Conservation (phyloP, 35 echinoderm and acorn worm species). For the Acanthaster planci region DNA sequence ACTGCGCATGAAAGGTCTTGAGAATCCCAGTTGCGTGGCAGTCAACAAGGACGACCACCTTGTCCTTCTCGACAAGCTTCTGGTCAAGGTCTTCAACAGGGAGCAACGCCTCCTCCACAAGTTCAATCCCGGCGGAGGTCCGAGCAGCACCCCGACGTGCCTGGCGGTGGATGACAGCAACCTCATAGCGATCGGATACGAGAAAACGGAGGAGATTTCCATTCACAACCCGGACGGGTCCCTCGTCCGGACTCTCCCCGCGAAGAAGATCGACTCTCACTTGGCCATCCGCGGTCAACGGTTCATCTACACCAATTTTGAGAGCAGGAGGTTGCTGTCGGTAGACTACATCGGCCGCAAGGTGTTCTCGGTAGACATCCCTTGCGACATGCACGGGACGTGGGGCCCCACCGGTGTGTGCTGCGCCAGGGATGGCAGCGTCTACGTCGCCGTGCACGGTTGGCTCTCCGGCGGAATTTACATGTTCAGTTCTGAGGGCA, state of each 20-base stretch:
- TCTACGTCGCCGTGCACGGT: not conserved
- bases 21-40: not conserved
- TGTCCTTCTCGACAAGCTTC: not conserved
- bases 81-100: not conserved
- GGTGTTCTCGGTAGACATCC: no score
- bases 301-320: not conserved
- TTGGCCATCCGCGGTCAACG: not conserved
- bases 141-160: not conserved
- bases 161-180: no score
- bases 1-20: not conserved
- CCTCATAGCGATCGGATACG: not conserved
- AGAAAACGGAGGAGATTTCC: not conserved
- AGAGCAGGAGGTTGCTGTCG: not conserved
- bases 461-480: no score
- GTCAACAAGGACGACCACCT: conserved; percentile 5
- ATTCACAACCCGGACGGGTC: not conserved
- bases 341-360: not conserved
- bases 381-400: not conserved
- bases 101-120: not conserved
- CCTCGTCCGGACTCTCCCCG: not conserved
- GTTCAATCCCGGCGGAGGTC: not conserved
- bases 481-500: no score
- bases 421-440: not conserved
- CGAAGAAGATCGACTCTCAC: not conserved
- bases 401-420: not conserved